Evolutionary conservation across 2,113 vertebrate genomes (phyloP).

Genomic region (Neofelis nebulosa): DNA sequence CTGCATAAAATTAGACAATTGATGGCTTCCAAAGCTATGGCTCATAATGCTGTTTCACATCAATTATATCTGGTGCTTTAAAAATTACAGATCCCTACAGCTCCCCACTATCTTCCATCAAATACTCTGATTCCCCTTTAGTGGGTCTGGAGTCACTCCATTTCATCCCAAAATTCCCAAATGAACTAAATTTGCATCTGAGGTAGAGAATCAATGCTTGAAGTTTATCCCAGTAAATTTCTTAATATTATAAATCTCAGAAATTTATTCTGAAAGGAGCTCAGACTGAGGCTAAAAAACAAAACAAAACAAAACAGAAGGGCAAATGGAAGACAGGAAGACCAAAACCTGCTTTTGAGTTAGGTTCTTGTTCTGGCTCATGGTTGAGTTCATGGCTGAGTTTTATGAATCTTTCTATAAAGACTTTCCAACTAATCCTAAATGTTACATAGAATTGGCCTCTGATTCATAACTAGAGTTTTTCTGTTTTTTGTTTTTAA

Average conservation of each 20-base stretch:
- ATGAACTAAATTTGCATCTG: not conserved
- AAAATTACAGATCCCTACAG: not conserved
- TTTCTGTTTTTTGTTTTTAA: not conserved
- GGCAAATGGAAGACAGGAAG: not conserved
- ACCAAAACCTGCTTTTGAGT: not conserved
- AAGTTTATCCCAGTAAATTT: not conserved
- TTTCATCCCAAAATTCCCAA: constrained; percentile 4
- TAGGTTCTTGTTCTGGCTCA: not conserved
- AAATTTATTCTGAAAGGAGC: not conserved
- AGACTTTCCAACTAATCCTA: not conserved
- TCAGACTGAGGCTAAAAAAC: not conserved
- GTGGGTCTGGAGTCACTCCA: not conserved
- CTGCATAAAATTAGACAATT: not conserved
- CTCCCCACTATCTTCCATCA: not conserved
- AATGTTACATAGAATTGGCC: not conserved
- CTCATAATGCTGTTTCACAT: not conserved
- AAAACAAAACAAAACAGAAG: not conserved
- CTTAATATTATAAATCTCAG: not conserved
- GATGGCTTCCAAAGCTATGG: not conserved
- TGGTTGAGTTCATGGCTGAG: not conserved
- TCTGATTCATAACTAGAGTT: not conserved
- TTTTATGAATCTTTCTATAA: not conserved
- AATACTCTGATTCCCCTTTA: not conserved
- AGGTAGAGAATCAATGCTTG: not conserved
- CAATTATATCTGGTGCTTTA: not conserved